Evolutionary conservation across 2,888 invertebrate species (phyloP), one percentile per base, ranked within the genome.

Genomic region (Helicoverpa assulta): DNA sequence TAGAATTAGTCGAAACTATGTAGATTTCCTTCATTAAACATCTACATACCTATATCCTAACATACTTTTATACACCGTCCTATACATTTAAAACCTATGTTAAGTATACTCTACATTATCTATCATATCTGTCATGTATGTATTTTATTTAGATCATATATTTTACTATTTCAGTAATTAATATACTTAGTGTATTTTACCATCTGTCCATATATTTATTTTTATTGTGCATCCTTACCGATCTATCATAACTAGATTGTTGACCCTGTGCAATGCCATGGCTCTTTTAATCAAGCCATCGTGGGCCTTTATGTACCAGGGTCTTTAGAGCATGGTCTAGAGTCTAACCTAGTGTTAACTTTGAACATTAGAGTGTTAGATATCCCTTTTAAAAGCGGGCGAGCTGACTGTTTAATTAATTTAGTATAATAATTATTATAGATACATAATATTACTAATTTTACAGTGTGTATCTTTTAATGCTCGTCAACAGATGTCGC

Each of bases 311-410:
- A 85, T 86, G 84, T 65, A 62, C 47, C 56, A 5, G 62, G 64
- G 76, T 80, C 76, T 54, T 74, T 91, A 90, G 89, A 90, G 92
- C 92, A 93, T 92, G 92, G 77, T 87, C 83, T 90, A 90, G 88
- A 77, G 57, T 79, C 73, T 82, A 82, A 80, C 19, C 66, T 84
- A 83, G 77, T 58, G 58, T 76, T 76, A 65, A 70, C 43, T 73
- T 73, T 78, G 76, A 50, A 70, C 75, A 75, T 78, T 87, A 87
- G 83, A 70, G 55, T 79, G 67, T 70, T 67, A 83, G 81, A 77
- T 78, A 61, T 73, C 68, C 81, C 75, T 79, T 70, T 62, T 40
- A 18, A 80, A 86, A 86, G 93, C 93, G 93, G 93, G 93, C 93
- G 94, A 92, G 93, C 93, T 92, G 85, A 87, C 88, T 88, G 73